A percentile compares a stretch with the other conserved stretches of the same genome.
Conservation (phyloP, 1,140 invertebrate genomes). For the Elymnias hypermnestra region DNA sequence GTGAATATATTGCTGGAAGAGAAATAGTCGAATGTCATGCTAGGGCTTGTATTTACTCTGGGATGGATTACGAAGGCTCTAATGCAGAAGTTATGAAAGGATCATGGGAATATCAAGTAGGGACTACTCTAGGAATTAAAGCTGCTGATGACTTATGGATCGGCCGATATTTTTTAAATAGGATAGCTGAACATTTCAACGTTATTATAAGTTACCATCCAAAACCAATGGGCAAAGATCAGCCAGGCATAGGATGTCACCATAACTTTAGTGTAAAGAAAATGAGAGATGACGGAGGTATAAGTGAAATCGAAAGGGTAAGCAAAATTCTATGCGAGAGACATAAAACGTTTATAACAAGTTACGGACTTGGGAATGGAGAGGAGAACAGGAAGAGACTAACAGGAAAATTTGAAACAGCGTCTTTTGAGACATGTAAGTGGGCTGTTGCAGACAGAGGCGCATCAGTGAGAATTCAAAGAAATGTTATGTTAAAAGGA, state of each 20-base stretch:
- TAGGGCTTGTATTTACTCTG: slow-evolving; percentile 89
- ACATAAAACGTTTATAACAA: slow-evolving; percentile 90
- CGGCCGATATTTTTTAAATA: slow-evolving; percentile 87
- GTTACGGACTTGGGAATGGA: slow-evolving; percentile 89
- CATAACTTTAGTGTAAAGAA: slow-evolving; percentile 94
- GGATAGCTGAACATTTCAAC: slow-evolving; percentile 94
- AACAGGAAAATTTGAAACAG: slow-evolving; percentile 90
- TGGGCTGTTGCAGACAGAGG: slow-evolving; percentile 86
- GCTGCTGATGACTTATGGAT: slow-evolving; percentile 96
- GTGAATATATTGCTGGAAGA: slow-evolving; percentile 91
- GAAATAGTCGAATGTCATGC: slow-evolving; percentile 88
- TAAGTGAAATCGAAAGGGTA: slow-evolving; percentile 82
- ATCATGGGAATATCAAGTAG: slow-evolving; percentile 86
- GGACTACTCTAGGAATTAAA: slow-evolving; percentile 87
- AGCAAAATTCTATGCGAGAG: slow-evolving; percentile 88
- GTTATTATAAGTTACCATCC: slow-evolving; percentile 92
- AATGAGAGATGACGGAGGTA: slow-evolving; percentile 89
- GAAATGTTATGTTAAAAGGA: slow-evolving; percentile 86
- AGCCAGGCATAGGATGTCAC: slow-evolving; percentile 95
- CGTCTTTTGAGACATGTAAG: slow-evolving; percentile 87
- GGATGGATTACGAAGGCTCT: slow-evolving; percentile 90
- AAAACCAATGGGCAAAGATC: slow-evolving; percentile 92
- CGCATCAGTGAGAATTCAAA: slow-evolving; percentile 87
- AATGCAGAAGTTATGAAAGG: slow-evolving; percentile 98
- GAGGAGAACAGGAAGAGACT: slow-evolving; percentile 90